A percentile compares a stretch with the other conserved stretches of the same genome.
phyloP scores from a whole-genome alignment of 2,113 vertebrate genomes.

The Sebastes fasciatus region DNA sequence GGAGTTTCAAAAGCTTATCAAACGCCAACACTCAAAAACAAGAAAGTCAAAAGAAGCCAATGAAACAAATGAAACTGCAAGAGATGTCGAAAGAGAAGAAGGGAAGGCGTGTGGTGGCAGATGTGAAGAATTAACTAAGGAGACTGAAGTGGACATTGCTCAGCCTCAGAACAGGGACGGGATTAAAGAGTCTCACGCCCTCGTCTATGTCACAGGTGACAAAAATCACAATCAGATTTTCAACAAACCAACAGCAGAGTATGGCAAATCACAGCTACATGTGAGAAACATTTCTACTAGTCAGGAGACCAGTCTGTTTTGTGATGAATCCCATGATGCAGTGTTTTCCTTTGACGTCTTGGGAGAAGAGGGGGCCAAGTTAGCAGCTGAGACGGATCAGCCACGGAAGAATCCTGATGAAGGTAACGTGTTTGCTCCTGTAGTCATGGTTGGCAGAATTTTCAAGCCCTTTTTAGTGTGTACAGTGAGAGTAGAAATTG shows the following conservation, averaged over 20 bases:
- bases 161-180: not conserved
- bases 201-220: not conserved
- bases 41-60: constrained; percentile 22
- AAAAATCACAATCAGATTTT: constrained; percentile 11
- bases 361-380: constrained; percentile 1
- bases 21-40: constrained; percentile 19
- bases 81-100: not conserved
- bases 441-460: not conserved
- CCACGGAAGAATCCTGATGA: not conserved
- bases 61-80: not conserved
- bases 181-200: not conserved
- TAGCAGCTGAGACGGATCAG: not conserved
- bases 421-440: constrained; percentile 40
- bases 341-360: not conserved
- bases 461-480: not conserved
- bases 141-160: not conserved
- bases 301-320: not conserved
- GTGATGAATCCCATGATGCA: no score
- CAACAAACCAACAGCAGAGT: not conserved
- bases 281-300: not conserved
- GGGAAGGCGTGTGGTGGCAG: not conserved
- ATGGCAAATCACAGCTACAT: not conserved
- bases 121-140: not conserved
- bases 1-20: constrained; percentile 53
- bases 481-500: not conserved